Evolutionary conservation across 2,797 vertebrate genomes (phyloP).

Genomic region (Cephalopachus bancanus): DNA sequence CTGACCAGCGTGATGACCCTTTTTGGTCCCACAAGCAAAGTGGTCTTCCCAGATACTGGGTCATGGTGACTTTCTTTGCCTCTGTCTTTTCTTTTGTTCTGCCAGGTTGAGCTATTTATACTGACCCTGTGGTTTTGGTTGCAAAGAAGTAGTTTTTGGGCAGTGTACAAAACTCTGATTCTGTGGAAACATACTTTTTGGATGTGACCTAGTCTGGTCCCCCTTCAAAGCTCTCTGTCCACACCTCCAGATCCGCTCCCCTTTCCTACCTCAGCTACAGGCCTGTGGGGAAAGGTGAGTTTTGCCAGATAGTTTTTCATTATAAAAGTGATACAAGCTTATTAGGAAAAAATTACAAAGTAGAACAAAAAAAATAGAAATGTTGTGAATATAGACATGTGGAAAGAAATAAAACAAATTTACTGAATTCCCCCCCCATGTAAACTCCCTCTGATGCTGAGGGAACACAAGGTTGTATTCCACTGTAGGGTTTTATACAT

Average conservation of each 20-base stretch:
- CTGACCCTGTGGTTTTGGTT: not conserved
- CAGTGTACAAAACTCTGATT: not conserved
- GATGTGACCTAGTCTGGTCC: fast-evolving
- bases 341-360: not conserved
- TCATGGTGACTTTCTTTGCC: not conserved
- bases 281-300: not conserved
- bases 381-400: not conserved
- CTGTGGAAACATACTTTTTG: not conserved
- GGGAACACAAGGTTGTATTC: not conserved
- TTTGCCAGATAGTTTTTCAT: not conserved
- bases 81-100: not conserved
- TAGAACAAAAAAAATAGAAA: not conserved
- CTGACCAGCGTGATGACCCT: too few relatives aligned
- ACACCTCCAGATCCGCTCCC: not conserved
- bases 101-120: not conserved
- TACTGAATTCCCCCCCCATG: not conserved
- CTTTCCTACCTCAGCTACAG: not conserved
- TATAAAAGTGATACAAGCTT: not conserved
- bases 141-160: not conserved
- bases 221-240: not conserved
- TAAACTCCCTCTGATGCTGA: not conserved
- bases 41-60: not conserved
- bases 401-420: not conserved
- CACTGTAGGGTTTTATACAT: not conserved
- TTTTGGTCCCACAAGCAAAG: not conserved